Conservation (phyloP, 2,888 invertebrate genomes). For the Rhamnusium bicolor region DNA sequence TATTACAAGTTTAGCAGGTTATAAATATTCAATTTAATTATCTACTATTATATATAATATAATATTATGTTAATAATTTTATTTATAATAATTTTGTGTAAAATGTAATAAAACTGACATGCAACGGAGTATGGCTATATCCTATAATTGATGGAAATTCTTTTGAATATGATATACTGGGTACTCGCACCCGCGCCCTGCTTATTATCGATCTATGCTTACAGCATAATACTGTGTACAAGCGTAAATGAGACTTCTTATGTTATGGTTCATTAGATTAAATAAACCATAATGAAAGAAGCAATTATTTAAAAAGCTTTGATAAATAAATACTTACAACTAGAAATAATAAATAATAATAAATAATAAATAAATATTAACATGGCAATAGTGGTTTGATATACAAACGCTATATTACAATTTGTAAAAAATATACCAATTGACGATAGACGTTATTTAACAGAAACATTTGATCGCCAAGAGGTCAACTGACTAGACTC, state of each 20-base stretch:
- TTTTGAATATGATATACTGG: slow-evolving; percentile 52
- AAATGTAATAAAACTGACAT: slow-evolving; percentile 71
- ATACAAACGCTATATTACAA: slow-evolving; percentile 18
- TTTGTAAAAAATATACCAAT: slow-evolving; percentile 23
- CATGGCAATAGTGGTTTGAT: slow-evolving; percentile 25
- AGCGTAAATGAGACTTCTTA: slow-evolving; percentile 54
- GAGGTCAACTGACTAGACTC: slow-evolving; percentile 46
- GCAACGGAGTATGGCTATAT: slow-evolving; percentile 70
- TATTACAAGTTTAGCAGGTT: slow-evolving; percentile 70
- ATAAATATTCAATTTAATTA: slow-evolving; percentile 70
- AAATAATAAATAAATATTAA: slow-evolving; percentile 56
- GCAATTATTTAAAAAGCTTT: slow-evolving; percentile 36
- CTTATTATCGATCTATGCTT: slow-evolving; percentile 52
- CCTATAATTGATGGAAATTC: slow-evolving; percentile 46
- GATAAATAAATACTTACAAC: slow-evolving; percentile 47
- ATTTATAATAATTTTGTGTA: slow-evolving; percentile 69
- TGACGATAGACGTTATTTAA: slow-evolving; percentile 29
- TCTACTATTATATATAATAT: slow-evolving; percentile 68
- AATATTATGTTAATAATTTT: slow-evolving; percentile 68
- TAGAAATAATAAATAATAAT: slow-evolving; percentile 52
- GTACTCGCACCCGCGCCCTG: slow-evolving; percentile 60
- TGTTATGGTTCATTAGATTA: slow-evolving; percentile 19
- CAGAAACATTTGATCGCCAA: slow-evolving; percentile 40
- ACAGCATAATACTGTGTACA: slow-evolving; percentile 61
- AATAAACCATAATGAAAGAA: slow-evolving; percentile 19